phyloP scores from a whole-genome alignment of 1,140 invertebrate species.

The Macrocentrus cingulum region DNA sequence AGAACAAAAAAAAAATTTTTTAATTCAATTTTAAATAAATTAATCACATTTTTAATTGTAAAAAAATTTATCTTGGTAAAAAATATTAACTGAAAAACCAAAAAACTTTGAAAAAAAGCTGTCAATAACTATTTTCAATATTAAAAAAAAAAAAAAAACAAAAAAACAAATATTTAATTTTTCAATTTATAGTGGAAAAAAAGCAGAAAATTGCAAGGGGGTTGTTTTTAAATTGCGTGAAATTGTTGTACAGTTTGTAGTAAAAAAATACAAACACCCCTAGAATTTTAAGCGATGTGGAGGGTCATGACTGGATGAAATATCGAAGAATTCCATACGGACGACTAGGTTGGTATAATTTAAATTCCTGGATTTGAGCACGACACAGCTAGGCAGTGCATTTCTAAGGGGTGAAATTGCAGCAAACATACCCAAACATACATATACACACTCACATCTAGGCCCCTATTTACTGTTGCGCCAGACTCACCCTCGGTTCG shows the following conservation, averaged over 20 bases:
- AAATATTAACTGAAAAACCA: too few species aligned
- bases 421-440: background rate
- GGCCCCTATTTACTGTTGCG: slow-evolving; percentile 49
- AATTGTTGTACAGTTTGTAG: slow-evolving; percentile 1
- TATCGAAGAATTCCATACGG: slow-evolving; percentile 25
- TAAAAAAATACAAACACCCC: slow-evolving; percentile 9
- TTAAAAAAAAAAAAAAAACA: too few species aligned
- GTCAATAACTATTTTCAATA: too few species aligned
- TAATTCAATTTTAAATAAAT: too few species aligned
- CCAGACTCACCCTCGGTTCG: slow-evolving; percentile 32
- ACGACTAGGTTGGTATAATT: slow-evolving; percentile 39
- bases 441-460: slow-evolving; percentile 20
- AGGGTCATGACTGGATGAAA: slow-evolving; percentile 21
- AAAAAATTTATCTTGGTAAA: too few species aligned
- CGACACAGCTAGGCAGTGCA: background rate
- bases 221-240: background rate
- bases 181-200: too few species aligned
- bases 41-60: too few species aligned
- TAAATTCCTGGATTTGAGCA: slow-evolving; percentile 36
- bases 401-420: background rate
- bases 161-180: background rate
- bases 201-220: background rate
- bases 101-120: too few species aligned
- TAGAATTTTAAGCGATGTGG: slow-evolving; percentile 30
- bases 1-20: too few species aligned